Conservation (phyloP, 2,888 invertebrate species). For the Spodoptera exigua region DNA sequence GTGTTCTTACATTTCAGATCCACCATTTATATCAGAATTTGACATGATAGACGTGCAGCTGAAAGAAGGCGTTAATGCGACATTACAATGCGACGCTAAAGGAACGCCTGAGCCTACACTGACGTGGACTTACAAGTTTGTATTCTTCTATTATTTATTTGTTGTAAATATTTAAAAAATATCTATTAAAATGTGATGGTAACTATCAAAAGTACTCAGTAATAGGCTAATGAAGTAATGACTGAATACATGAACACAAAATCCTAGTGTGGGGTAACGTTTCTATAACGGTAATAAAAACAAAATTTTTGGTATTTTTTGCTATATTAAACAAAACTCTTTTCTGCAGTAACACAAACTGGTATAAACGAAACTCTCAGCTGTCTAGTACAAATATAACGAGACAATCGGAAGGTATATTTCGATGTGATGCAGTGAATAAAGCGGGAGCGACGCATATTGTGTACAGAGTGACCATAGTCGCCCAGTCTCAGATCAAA, state of each 20-base stretch:
- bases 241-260: too few species aligned
- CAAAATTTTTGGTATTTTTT: too few species aligned
- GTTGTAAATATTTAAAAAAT: too few species aligned
- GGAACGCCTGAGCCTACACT: constrained; percentile 84
- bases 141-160: constrained; percentile 5
- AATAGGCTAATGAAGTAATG: too few species aligned
- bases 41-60: constrained; percentile 78
- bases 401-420: constrained; percentile 81
- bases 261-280: too few species aligned
- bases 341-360: constrained; percentile 77
- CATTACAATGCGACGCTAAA: constrained; percentile 79
- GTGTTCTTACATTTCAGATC: constrained; percentile 61
- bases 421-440: constrained; percentile 90
- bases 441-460: constrained; percentile 88
- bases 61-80: constrained; percentile 78
- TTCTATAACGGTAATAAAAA: too few species aligned
- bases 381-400: constrained; percentile 67
- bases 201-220: too few species aligned
- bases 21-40: constrained; percentile 80
- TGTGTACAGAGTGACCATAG: constrained; percentile 85
- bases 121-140: constrained; percentile 80
- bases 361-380: constrained; percentile 67
- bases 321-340: too few species aligned
- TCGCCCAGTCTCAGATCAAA: constrained; percentile 66
- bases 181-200: too few species aligned